A percentile compares a stretch with the other conserved stretches of the same genome.
Conservation (phyloP, 2,113 vertebrate species). For the Eublepharis macularius region DNA sequence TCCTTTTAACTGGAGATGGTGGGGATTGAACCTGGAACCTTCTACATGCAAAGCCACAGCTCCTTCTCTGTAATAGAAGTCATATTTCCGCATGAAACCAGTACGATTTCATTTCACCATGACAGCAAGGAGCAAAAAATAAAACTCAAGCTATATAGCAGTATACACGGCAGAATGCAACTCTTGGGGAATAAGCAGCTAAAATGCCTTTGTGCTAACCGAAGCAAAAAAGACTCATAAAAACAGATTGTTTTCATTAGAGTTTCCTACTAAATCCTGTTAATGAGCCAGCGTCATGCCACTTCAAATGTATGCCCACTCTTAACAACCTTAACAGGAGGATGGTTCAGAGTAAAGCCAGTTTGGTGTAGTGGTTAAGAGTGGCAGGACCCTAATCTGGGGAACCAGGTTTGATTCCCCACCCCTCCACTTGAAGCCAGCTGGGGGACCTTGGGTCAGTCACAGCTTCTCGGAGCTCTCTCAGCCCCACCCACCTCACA, state of each 20-base stretch:
- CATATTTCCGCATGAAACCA: neutral
- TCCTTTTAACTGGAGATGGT: too few relatives aligned
- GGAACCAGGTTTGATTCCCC: too few relatives aligned
- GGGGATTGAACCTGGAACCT: too few relatives aligned
- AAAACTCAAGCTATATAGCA: neutral
- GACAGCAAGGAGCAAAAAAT: neutral
- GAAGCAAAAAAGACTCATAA: conserved; percentile 29
- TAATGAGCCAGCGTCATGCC: neutral
- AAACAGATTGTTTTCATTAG: neutral
- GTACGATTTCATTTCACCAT: neutral
- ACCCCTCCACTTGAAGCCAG: too few relatives aligned
- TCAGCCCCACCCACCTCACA: too few relatives aligned
- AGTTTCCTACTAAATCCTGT: neutral
- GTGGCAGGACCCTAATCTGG: too few relatives aligned
- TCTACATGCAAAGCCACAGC: too few relatives aligned
- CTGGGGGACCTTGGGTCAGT: too few relatives aligned
- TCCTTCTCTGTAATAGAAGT: neutral
- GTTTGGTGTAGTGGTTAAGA: too few relatives aligned
- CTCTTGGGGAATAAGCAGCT: conserved; percentile 11
- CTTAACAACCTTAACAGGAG: neutral
- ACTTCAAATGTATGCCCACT: neutral
- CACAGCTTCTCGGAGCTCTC: too few relatives aligned
- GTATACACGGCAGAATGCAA: neutral
- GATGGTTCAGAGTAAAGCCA: too few relatives aligned
- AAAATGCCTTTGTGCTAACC: conserved; percentile 7